Percentiles rank a stretch among this genome's conserved stretches.
phyloP scores from a whole-genome alignment of 2,888 invertebrate genomes.

The Nephrotoma appendiculata region DNA sequence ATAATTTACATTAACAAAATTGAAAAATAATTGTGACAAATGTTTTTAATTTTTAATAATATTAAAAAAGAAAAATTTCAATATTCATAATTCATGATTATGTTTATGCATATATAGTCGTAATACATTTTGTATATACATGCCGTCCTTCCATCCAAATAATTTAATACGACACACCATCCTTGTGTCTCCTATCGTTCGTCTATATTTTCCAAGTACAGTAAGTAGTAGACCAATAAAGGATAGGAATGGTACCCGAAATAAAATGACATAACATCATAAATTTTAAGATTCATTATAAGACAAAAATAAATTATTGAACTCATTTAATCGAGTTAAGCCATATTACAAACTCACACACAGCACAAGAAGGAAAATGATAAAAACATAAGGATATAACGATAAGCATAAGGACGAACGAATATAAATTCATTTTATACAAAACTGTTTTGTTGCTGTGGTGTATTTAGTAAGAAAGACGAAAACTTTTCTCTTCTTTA shows the following conservation, averaged over 20 bases:
- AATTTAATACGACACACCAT: background rate
- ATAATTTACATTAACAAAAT: background rate
- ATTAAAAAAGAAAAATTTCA: background rate
- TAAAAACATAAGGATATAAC: background rate
- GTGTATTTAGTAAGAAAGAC: background rate
- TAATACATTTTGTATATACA: background rate
- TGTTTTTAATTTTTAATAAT: conserved; percentile 1
- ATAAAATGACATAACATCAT: background rate
- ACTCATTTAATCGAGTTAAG: background rate
- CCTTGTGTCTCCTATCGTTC: background rate
- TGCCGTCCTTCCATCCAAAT: background rate
- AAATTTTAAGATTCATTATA: background rate
- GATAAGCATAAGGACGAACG: background rate
- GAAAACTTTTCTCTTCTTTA: background rate
- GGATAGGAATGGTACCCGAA: background rate
- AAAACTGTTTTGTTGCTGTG: background rate
- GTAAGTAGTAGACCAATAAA: background rate
- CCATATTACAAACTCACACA: background rate
- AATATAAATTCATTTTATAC: background rate
- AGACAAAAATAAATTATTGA: background rate
- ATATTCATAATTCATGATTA: conserved; percentile 1
- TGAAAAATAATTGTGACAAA: conserved; percentile 4
- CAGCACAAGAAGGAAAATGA: background rate
- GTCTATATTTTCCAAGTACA: background rate
- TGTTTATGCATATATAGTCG: background rate